Evolutionary conservation across 2,888 invertebrate species (phyloP).

Genomic region (Girardia tigrina): DNA sequence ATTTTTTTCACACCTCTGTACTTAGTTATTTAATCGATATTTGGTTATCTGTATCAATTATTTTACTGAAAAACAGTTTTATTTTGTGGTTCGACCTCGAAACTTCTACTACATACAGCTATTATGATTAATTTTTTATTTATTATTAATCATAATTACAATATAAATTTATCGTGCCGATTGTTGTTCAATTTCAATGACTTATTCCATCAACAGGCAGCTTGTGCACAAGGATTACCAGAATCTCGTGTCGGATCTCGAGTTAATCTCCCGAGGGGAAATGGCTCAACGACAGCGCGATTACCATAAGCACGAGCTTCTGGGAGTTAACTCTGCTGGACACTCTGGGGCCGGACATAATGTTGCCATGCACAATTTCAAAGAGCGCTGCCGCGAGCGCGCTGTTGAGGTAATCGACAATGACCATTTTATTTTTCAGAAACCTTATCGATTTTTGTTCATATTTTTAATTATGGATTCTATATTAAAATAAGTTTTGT

Average conservation of each 20-base stretch:
- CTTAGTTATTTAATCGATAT: no score
- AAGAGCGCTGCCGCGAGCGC: neutral
- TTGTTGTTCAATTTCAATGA: neutral
- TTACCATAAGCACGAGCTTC: neutral
- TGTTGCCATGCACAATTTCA: neutral
- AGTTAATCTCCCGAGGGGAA: neutral
- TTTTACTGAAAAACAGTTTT: no score
- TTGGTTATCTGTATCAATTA: no score
- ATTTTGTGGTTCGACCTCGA: no score
- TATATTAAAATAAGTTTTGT: no score
- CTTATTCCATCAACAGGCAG: neutral
- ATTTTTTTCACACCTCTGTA: no score
- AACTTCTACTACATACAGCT: no score
- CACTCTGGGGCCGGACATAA: neutral
- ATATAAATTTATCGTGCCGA: neutral
- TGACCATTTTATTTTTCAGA: no score
- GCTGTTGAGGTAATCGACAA: neutral
- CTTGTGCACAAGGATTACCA: conserved; percentile 7
- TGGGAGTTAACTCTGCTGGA: neutral
- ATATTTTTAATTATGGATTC: no score
- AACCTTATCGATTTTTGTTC: no score
- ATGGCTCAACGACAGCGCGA: conserved; percentile 13
- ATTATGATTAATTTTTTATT: neutral
- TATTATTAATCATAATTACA: neutral
- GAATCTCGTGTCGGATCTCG: neutral